These are phyloP conservation scores for Apostichopus leukothele DNA, from an alignment of 53 echinoderm and acorn worm genomes.

Conservation along the genomic window DNA sequence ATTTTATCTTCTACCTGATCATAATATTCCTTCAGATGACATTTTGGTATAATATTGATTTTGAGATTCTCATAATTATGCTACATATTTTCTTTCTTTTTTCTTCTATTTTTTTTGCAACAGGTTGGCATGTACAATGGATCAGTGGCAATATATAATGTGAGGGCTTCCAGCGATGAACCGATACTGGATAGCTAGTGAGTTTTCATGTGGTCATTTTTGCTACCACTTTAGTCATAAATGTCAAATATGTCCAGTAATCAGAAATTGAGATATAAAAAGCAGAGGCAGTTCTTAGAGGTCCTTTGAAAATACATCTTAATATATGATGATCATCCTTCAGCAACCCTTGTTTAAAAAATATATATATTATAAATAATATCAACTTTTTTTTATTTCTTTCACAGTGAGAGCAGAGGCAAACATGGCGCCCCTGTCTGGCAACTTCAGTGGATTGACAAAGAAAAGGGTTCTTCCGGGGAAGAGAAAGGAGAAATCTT, in stretches of 20 bases:
- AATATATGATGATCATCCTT: no score
- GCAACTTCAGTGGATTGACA: slow-evolving; percentile 99
- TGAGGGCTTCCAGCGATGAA: slow-evolving; percentile 81
- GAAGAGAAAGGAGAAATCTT: slow-evolving; percentile 90
- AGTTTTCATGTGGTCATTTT: slow-evolving; percentile 50
- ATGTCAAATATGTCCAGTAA: no score
- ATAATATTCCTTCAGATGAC: no score
- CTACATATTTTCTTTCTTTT: background rate
- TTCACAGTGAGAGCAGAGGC: slow-evolving; percentile 77
- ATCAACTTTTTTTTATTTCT: no score
- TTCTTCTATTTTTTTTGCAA: background rate
- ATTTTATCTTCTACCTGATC: no score
- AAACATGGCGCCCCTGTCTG: slow-evolving; percentile 97
- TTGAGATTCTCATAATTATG: background rate
- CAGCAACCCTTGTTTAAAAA: no score
- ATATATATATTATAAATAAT: no score
- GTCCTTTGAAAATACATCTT: no score
- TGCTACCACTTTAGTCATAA: background rate
- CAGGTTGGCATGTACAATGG: slow-evolving; percentile 98
- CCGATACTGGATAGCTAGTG: slow-evolving; percentile 99
- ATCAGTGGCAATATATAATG: slow-evolving; percentile 97
- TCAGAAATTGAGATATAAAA: no score
- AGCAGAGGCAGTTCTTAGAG: no score
- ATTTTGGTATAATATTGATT: no score
- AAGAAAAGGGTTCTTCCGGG: slow-evolving; percentile 78